These are phyloP conservation scores for Chelonia mydas DNA, from an alignment of 2,797 vertebrate species.

Conservation along the genomic window DNA sequence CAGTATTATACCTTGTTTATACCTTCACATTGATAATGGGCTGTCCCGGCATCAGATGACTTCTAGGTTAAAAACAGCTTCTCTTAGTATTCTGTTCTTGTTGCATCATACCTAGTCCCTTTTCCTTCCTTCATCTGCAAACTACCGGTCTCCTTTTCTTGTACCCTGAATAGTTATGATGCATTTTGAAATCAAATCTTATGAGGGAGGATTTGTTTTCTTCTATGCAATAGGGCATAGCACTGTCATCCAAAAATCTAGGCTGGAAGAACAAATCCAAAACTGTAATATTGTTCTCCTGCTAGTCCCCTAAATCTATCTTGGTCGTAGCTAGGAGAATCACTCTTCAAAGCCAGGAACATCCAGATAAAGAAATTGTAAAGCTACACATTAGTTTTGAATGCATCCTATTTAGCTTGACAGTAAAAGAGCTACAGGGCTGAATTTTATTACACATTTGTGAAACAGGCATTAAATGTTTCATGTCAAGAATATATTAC, in stretches of 20 bases:
- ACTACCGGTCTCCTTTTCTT: neutral
- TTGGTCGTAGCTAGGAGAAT: slow-evolving; percentile 32
- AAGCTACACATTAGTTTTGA: slow-evolving; percentile 55
- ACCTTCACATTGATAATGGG: neutral
- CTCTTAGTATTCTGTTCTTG: neutral
- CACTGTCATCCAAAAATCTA: slow-evolving; percentile 10
- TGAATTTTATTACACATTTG: slow-evolving; percentile 69
- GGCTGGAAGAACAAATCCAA: slow-evolving; percentile 16
- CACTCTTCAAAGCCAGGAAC: slow-evolving; percentile 34
- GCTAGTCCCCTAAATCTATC: slow-evolving; percentile 23
- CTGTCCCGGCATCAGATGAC: neutral
- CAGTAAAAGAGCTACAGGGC: slow-evolving; percentile 60
- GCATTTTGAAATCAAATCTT: slow-evolving; percentile 24
- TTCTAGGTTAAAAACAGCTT: neutral
- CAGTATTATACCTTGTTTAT: neutral
- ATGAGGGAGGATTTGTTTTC: slow-evolving; percentile 20
- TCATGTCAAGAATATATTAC: slow-evolving; percentile 69
- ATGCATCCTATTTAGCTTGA: slow-evolving; percentile 63
- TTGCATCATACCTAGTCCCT: neutral
- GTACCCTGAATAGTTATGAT: neutral
- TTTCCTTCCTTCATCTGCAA: neutral
- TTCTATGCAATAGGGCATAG: neutral
- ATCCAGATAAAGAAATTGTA: slow-evolving; percentile 51
- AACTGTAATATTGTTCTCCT: slow-evolving; percentile 2
- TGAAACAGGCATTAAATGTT: slow-evolving; percentile 70